phyloP scores from a whole-genome alignment of 2,888 invertebrate genomes.

The Parnassius smintheus region DNA sequence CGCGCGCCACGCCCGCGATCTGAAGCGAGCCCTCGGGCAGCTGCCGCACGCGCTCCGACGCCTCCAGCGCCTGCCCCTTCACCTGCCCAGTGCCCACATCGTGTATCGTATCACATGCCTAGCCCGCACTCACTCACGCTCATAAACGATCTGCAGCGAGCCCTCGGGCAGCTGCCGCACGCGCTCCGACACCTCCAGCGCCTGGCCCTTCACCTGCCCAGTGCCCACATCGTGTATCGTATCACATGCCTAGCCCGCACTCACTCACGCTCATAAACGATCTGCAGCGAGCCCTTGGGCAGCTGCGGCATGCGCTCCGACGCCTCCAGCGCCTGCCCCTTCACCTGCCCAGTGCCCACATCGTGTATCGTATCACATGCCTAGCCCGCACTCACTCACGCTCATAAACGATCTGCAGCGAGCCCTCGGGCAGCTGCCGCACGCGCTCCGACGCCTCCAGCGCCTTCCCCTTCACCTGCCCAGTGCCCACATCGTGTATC shows the following conservation, averaged over 20 bases:
- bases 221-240: too few species aligned
- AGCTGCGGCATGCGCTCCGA: constrained; percentile 91
- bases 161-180: constrained; percentile 93
- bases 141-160: constrained; percentile 93
- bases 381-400: too few species aligned
- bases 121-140: too few species aligned
- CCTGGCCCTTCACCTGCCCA: too few species aligned
- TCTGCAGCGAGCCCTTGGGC: constrained; percentile 94
- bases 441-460: constrained; percentile 91
- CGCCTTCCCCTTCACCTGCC: too few species aligned
- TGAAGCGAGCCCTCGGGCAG: constrained; percentile 95
- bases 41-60: constrained; percentile 91
- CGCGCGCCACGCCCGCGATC: constrained; percentile 92
- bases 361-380: too few species aligned
- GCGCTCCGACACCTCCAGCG: constrained; percentile 89
- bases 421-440: constrained; percentile 93
- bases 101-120: too few species aligned
- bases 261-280: too few species aligned
- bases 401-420: constrained; percentile 94
- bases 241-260: too few species aligned
- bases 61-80: constrained; percentile 87
- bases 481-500: too few species aligned
- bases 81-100: too few species aligned
- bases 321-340: constrained; percentile 87
- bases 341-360: too few species aligned